Conservation (phyloP, 2,888 invertebrate genomes). For the Caenorhabditis sp. region DNA sequence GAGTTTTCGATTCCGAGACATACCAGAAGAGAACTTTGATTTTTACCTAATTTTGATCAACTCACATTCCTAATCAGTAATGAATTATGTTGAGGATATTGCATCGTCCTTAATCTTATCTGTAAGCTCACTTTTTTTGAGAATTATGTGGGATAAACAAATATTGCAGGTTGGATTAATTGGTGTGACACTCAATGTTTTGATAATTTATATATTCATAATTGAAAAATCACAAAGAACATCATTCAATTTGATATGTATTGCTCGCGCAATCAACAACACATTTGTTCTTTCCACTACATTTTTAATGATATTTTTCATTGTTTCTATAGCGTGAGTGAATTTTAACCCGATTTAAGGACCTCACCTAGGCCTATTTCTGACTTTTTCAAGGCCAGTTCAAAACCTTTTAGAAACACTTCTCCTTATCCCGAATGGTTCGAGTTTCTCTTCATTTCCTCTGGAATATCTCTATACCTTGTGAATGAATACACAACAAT, state of each 20-base stretch:
- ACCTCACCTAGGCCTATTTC: no score
- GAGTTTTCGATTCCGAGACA: no score
- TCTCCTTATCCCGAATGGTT: not conserved
- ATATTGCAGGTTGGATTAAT: no score
- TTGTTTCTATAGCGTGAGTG: not conserved
- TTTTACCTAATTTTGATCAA: no score
- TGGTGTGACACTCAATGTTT: not conserved
- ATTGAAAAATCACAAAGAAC: not conserved
- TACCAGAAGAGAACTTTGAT: no score
- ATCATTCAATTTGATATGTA: not conserved
- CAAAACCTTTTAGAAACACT: not conserved
- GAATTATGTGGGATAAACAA: no score
- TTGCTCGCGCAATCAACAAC: not conserved
- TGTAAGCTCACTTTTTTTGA: no score
- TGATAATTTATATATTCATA: not conserved
- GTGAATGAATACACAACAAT: not conserved
- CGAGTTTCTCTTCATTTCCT: not conserved
- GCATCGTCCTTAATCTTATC: no score
- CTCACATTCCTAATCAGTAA: no score
- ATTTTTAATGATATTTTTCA: not conserved
- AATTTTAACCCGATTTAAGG: no score
- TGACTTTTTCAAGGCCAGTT: no score
- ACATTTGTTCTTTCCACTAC: not conserved
- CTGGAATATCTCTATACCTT: not conserved
- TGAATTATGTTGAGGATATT: no score